These are phyloP conservation scores for Apodemia zela DNA, from an alignment of 2,888 invertebrate species.

Conservation along the genomic window DNA sequence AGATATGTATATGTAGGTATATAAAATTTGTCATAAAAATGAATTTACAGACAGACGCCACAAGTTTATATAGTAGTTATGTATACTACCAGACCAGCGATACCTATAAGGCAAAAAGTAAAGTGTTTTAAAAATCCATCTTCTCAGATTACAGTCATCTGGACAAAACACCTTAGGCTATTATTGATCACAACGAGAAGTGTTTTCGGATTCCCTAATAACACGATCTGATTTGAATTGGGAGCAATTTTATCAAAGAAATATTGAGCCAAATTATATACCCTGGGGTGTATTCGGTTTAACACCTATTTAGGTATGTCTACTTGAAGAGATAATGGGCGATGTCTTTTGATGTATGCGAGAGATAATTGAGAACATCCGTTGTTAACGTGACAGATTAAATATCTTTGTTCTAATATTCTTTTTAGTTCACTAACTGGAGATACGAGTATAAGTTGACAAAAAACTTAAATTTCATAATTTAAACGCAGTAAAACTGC, in stretches of 20 bases:
- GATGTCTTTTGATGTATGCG: background rate
- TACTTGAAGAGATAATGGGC: background rate
- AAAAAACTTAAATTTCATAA: no score
- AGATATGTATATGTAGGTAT: no score
- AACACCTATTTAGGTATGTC: constrained; percentile 6
- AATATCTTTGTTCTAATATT: no score
- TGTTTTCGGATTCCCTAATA: constrained; percentile 3
- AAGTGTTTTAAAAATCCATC: constrained; percentile 1
- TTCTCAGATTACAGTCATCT: background rate
- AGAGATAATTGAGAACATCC: background rate
- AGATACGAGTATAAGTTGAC: no score
- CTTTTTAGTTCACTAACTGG: no score
- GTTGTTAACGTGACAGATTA: background rate
- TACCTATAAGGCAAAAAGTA: background rate
- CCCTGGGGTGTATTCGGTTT: constrained; percentile 1
- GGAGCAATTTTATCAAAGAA: constrained; percentile 8
- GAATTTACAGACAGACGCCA: no score
- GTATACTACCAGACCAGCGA: no score
- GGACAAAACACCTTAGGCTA: background rate
- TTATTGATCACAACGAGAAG: background rate
- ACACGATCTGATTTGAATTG: background rate
- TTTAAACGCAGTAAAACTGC: no score
- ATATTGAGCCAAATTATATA: constrained; percentile 14
- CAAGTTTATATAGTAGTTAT: no score
- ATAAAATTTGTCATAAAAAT: no score